phyloP scores from a whole-genome alignment of 2,113 vertebrate genomes.

The Boulengeromyrus knoepffleri region DNA sequence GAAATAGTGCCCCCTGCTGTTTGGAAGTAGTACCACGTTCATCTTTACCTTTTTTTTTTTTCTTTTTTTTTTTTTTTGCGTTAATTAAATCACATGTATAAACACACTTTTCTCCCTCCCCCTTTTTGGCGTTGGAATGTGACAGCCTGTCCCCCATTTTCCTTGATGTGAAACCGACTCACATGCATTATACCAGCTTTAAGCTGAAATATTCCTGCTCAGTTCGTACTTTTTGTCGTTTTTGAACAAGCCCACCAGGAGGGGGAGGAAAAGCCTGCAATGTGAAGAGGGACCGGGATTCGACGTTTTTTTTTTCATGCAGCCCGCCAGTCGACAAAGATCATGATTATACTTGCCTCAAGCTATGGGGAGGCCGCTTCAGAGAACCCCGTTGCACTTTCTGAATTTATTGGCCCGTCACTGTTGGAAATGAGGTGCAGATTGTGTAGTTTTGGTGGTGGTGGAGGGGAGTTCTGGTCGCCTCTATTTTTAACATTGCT shows the following conservation, averaged over 20 bases:
- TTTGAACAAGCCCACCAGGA: slow-evolving; percentile 49
- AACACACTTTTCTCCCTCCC: slow-evolving; percentile 48
- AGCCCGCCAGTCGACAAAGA: slow-evolving; percentile 60
- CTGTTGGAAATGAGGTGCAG: slow-evolving; percentile 77
- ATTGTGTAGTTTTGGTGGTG: slow-evolving; percentile 65
- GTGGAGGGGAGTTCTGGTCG: slow-evolving; percentile 54
- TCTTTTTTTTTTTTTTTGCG: neutral
- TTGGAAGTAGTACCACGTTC: slow-evolving; percentile 77
- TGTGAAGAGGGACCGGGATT: slow-evolving; percentile 56
- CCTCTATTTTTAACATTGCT: slow-evolving; percentile 70
- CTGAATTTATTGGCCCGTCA: slow-evolving; percentile 71
- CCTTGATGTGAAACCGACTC: slow-evolving; percentile 80
- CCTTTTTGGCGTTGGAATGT: slow-evolving; percentile 87
- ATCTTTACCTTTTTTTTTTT: slow-evolving; percentile 71
- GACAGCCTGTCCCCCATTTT: slow-evolving; percentile 83
- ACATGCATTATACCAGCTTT: slow-evolving; percentile 64
- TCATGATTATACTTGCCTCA: slow-evolving; percentile 48
- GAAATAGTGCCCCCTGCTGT: slow-evolving; percentile 55
- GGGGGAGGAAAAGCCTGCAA: slow-evolving; percentile 43
- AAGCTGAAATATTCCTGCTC: slow-evolving; percentile 64
- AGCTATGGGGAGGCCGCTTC: slow-evolving; percentile 52
- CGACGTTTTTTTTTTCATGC: slow-evolving; percentile 34
- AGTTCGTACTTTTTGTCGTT: neutral
- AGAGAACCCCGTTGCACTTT: slow-evolving; percentile 75
- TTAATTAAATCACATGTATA: slow-evolving; percentile 48